Percentiles rank a stretch among this genome's conserved stretches.
phyloP scores from a whole-genome alignment of 2,113 vertebrate species.

The Sclerurus mexicanus region DNA sequence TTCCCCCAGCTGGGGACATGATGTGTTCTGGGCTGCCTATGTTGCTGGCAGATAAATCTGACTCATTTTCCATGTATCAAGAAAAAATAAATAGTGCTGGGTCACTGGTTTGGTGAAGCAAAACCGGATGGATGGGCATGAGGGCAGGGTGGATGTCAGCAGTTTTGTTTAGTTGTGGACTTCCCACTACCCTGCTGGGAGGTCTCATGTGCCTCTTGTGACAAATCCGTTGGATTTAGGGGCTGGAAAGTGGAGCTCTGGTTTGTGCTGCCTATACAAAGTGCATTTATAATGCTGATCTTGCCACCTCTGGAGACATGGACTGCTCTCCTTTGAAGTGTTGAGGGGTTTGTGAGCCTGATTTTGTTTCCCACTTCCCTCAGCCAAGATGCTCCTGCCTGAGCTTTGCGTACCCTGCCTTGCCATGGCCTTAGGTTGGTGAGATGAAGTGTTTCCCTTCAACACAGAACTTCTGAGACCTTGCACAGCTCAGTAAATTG shows the following conservation, averaged over 20 bases:
- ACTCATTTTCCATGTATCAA: neutral
- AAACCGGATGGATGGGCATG: neutral
- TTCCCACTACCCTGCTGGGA: neutral
- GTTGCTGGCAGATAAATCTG: neutral
- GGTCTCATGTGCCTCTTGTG: neutral
- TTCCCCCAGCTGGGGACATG: neutral
- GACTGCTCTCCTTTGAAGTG: rapidly evolving
- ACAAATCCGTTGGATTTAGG: neutral
- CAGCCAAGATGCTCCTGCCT: neutral
- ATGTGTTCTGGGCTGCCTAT: neutral
- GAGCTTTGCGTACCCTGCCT: neutral
- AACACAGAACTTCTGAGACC: neutral
- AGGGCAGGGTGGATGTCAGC: neutral
- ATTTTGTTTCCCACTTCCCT: neutral
- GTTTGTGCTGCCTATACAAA: neutral
- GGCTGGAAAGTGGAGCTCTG: neutral
- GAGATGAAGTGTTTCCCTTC: neutral
- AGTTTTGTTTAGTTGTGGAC: neutral
- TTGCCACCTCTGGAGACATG: rapidly evolving
- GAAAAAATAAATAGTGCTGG: rapidly evolving
- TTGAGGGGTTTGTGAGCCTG: neutral
- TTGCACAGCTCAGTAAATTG: neutral
- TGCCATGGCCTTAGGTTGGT: neutral
- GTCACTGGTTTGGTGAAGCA: neutral
- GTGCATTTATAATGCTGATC: neutral